Evolutionary conservation across 1,140 invertebrate species (phyloP).

Genomic region (Caenorhabditis tropicalis): DNA sequence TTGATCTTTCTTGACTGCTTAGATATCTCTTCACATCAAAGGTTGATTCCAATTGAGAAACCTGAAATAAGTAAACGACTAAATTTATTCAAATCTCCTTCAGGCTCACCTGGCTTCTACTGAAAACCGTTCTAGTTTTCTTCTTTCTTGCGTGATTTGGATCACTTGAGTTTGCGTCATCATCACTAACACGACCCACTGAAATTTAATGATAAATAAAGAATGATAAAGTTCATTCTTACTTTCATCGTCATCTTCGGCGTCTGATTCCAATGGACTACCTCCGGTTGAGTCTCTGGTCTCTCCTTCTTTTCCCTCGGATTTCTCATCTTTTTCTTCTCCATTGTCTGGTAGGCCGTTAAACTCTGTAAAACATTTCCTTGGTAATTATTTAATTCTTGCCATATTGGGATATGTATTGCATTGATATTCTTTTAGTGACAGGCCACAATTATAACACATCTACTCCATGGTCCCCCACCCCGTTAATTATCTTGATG

Average conservation of each 20-base stretch:
- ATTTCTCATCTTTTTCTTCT: constrained; percentile 37
- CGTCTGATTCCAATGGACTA: constrained; percentile 51
- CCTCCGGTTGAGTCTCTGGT: constrained; percentile 43
- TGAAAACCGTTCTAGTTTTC: constrained; percentile 97
- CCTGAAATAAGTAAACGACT: no score
- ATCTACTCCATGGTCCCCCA: neutral
- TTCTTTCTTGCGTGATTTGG: constrained; percentile 81
- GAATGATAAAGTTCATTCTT: neutral
- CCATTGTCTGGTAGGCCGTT: constrained; percentile 15
- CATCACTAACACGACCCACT: constrained; percentile 50
- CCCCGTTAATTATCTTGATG: constrained; percentile 27
- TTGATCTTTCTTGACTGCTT: constrained; percentile 91
- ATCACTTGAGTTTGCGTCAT: constrained; percentile 54
- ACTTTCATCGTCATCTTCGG: constrained; percentile 52
- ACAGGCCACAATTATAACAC: constrained; percentile 31
- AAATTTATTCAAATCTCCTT: no score
- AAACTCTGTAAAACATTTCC: neutral
- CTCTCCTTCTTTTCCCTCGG: neutral
- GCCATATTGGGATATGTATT: constrained; percentile 1
- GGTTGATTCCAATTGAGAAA: constrained; percentile 95
- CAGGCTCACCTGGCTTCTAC: constrained; percentile 78
- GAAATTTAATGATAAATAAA: neutral
- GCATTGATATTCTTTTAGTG: constrained; percentile 25
- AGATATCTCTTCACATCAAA: constrained; percentile 97
- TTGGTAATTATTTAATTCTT: constrained; percentile 37